Percentiles rank a stretch among this genome's conserved stretches.
Conservation (phyloP, 2,113 vertebrate genomes). For the Peucedramus taeniatus region DNA sequence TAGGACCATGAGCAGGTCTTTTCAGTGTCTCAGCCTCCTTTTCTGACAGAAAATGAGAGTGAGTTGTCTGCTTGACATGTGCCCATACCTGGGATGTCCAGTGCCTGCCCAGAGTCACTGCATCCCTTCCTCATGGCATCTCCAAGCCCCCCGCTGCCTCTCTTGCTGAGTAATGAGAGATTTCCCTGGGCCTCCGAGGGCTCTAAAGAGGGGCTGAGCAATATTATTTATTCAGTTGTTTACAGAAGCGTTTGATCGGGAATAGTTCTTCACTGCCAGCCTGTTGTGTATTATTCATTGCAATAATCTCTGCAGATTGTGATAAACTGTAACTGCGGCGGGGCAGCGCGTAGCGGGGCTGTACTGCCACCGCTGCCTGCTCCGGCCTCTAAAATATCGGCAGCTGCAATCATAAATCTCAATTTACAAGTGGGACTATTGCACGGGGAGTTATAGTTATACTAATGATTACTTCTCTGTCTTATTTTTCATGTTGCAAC, state of each 20-base stretch:
- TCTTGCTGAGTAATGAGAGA: conserved; percentile 59
- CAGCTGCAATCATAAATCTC: conserved; percentile 82
- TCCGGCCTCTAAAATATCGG: conserved; percentile 70
- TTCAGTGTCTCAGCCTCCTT: not conserved
- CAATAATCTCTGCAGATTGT: conserved; percentile 74
- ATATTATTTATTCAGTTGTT: conserved; percentile 77
- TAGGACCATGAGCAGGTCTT: not conserved
- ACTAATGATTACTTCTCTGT: conserved; percentile 82
- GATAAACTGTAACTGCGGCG: conserved; percentile 69
- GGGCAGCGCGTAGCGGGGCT: conserved; percentile 63
- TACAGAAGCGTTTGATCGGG: conserved; percentile 72
- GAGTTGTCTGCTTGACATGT: not conserved
- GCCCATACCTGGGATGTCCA: not conserved
- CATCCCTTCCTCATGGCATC: not conserved
- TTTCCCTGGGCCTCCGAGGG: conserved; percentile 39
- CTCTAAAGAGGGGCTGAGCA: conserved; percentile 59
- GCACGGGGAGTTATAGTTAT: conserved; percentile 76
- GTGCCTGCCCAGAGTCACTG: not conserved
- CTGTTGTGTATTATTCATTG: conserved; percentile 74
- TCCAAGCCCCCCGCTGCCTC: not conserved
- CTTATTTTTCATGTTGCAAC: conserved; percentile 84
- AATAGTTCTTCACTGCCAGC: conserved; percentile 76
- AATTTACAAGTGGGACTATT: conserved; percentile 79
- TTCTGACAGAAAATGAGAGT: not conserved
- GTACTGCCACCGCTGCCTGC: conserved; percentile 56